Evolutionary conservation across 2,113 vertebrate species (phyloP).

Genomic region (Centrocercus urophasianus): DNA sequence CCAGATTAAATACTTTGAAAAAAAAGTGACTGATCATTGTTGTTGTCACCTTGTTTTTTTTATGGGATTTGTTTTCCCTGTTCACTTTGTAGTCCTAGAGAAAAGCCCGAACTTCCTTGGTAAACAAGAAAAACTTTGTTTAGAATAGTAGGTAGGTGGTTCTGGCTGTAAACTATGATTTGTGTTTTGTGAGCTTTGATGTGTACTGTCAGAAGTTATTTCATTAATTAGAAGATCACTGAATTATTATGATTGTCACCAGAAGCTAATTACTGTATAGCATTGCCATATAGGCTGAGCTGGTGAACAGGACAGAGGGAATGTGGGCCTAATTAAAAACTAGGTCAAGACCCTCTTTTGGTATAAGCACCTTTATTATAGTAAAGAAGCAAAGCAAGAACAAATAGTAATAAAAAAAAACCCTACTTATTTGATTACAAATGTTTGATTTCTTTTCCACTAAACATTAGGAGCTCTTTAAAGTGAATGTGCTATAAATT

Average conservation of each 20-base stretch:
- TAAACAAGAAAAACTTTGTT: background rate
- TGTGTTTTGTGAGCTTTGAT: background rate
- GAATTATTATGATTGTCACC: background rate
- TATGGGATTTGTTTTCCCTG: background rate
- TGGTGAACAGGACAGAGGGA: background rate
- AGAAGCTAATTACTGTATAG: background rate
- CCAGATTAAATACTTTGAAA: background rate
- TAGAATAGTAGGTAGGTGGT: background rate
- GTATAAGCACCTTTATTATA: background rate
- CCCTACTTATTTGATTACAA: background rate
- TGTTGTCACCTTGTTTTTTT: background rate
- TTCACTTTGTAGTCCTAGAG: background rate
- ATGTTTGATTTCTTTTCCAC: background rate
- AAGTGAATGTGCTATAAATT: background rate
- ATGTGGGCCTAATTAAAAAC: background rate
- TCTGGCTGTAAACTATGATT: background rate
- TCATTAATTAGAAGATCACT: background rate
- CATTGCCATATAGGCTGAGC: background rate
- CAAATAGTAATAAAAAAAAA: background rate
- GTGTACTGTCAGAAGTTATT: background rate
- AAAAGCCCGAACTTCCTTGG: background rate
- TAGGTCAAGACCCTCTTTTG: background rate
- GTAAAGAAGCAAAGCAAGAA: background rate
- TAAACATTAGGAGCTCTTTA: background rate
- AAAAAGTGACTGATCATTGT: background rate